A percentile compares a stretch with the other conserved stretches of the same genome.
Conservation (phyloP, 2,888 invertebrate genomes). For the Macrophya annulata region DNA sequence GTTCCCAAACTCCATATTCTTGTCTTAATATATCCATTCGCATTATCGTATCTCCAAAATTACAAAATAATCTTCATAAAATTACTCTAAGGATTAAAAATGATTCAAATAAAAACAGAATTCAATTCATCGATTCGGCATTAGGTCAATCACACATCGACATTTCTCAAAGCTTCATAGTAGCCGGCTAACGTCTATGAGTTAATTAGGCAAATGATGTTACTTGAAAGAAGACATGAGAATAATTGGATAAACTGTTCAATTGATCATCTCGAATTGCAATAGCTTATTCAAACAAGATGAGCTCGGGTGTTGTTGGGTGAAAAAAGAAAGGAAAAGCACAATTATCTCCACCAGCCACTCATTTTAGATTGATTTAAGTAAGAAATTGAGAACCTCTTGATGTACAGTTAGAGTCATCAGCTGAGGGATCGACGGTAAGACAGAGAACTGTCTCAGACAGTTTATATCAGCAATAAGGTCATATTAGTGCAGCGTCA, state of each 20-base stretch:
- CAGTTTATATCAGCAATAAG: constrained; percentile 73
- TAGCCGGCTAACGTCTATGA: background rate
- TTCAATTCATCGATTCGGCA: background rate
- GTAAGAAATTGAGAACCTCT: constrained; percentile 74
- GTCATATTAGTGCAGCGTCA: constrained; percentile 76
- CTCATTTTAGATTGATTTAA: constrained; percentile 59
- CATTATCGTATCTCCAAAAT: background rate
- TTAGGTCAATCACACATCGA: background rate
- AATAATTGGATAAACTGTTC: background rate
- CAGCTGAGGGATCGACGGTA: constrained; percentile 75
- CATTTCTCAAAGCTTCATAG: background rate
- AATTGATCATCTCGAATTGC: background rate
- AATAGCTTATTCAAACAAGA: background rate
- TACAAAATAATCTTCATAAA: background rate
- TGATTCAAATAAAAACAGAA: background rate
- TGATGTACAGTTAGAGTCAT: constrained; percentile 75
- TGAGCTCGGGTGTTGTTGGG: background rate
- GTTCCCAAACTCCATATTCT: constrained; percentile 5
- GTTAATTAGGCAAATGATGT: background rate
- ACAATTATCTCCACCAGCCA: constrained; percentile 48
- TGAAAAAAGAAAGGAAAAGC: constrained; percentile 43
- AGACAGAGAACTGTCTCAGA: constrained; percentile 74
- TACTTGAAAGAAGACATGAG: background rate
- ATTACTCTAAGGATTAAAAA: background rate
- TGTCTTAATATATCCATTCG: background rate